Evolutionary conservation across 2,888 invertebrate species (phyloP).

Genomic region (Plebejus anna): DNA sequence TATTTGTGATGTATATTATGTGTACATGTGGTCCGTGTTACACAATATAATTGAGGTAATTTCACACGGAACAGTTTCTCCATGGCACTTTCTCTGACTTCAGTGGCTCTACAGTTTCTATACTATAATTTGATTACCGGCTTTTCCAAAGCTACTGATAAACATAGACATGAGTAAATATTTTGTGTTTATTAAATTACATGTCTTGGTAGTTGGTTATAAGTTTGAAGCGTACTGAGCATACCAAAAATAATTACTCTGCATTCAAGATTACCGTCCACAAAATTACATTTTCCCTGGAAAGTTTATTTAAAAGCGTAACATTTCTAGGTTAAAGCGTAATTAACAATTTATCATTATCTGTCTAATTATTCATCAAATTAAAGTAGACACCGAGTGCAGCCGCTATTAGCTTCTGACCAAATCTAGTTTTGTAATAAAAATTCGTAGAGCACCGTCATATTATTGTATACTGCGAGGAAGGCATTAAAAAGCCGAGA

Average conservation of each 20-base stretch:
- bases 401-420: too few relatives aligned
- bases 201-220: background rate
- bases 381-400: too few relatives aligned
- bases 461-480: too few relatives aligned
- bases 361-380: too few relatives aligned
- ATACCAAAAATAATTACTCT: background rate
- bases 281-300: background rate
- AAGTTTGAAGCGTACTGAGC: background rate
- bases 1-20: background rate
- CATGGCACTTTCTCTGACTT: slow-evolving; percentile 14
- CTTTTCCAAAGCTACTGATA: background rate
- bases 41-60: slow-evolving; percentile 24
- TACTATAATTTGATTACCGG: background rate
- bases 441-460: too few relatives aligned
- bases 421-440: too few relatives aligned
- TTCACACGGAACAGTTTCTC: slow-evolving; percentile 22
- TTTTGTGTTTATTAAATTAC: background rate
- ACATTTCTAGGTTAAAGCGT: background rate
- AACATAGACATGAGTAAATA: background rate
- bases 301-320: background rate
- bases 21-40: background rate
- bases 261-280: background rate
- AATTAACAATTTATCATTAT: too few relatives aligned
- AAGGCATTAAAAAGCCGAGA: too few relatives aligned
- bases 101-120: background rate